These are phyloP conservation scores for Epinotia demarniana DNA, from an alignment of 2,888 invertebrate genomes.

Conservation along the genomic window DNA sequence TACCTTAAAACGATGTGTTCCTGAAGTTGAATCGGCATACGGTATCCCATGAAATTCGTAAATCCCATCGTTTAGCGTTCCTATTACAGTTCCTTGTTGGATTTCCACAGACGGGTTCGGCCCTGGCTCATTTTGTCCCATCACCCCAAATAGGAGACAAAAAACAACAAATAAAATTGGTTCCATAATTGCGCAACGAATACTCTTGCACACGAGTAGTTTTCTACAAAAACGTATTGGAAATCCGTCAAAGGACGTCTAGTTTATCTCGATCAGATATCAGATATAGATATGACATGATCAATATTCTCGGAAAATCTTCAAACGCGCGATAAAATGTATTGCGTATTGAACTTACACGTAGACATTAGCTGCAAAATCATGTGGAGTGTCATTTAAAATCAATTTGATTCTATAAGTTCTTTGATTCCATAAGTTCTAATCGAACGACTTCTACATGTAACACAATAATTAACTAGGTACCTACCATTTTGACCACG, in stretches of 20 bases:
- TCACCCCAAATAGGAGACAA: constrained; percentile 22
- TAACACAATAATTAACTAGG: no score
- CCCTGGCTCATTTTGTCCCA: constrained; percentile 23
- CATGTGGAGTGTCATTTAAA: constrained; percentile 1
- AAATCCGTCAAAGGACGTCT: constrained; percentile 28
- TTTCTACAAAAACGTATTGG: constrained; percentile 19
- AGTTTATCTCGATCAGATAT: constrained; percentile 38
- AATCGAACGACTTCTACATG: neutral
- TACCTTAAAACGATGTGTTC: constrained; percentile 74
- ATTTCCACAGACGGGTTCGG: constrained; percentile 57
- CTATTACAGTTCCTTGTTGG: constrained; percentile 66
- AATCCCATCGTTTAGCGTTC: constrained; percentile 60
- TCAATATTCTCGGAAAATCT: constrained; percentile 27
- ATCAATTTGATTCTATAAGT: neutral
- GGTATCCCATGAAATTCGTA: constrained; percentile 74
- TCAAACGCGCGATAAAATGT: neutral
- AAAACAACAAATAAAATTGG: constrained; percentile 21
- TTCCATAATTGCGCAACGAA: constrained; percentile 28
- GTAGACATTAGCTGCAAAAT: neutral
- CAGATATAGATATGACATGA: constrained; percentile 38
- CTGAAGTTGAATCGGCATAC: constrained; percentile 73
- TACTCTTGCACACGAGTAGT: constrained; percentile 18
- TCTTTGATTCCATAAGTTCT: neutral
- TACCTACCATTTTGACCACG: neutral
- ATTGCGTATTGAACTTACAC: constrained; percentile 1